A percentile compares a stretch with the other conserved stretches of the same genome.
These are phyloP conservation scores for Lamellibrachia satsuma DNA, from an alignment of 2,888 invertebrate genomes.

Conservation along the genomic window DNA sequence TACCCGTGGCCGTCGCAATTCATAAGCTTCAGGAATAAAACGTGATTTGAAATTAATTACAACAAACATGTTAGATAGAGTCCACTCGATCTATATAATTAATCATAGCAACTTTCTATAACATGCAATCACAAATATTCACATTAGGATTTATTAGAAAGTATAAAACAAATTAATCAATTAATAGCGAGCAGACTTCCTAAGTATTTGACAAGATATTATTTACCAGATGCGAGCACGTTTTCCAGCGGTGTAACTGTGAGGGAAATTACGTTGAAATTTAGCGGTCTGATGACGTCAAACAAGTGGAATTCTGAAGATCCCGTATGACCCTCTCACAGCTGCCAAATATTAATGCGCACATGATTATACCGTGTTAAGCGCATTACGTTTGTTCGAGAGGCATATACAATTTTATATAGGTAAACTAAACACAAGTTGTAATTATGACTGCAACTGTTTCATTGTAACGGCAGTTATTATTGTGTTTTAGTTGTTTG, in stretches of 20 bases:
- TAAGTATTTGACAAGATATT: conserved; percentile 8
- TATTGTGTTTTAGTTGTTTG: conserved; percentile 13
- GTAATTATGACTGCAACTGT: not conserved
- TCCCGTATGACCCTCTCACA: conserved; percentile 13
- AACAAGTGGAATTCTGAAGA: conserved; percentile 17
- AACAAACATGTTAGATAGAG: not conserved
- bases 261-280: conserved; percentile 7
- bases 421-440: not conserved
- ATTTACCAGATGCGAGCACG: not conserved
- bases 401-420: not conserved
- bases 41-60: not conserved
- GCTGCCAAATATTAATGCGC: not conserved
- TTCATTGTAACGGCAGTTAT: not conserved
- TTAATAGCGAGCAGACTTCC: not conserved
- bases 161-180: not conserved
- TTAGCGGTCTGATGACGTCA: conserved; percentile 12
- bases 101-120: not conserved
- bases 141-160: not conserved
- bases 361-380: conserved; percentile 12
- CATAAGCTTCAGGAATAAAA: not conserved
- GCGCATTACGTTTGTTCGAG: not conserved
- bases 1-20: not conserved
- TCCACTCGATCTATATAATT: not conserved
- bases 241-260: not conserved
- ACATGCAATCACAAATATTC: not conserved